phyloP scores from a whole-genome alignment of 1,140 invertebrate species.

The Neotoxoptera formosana region DNA sequence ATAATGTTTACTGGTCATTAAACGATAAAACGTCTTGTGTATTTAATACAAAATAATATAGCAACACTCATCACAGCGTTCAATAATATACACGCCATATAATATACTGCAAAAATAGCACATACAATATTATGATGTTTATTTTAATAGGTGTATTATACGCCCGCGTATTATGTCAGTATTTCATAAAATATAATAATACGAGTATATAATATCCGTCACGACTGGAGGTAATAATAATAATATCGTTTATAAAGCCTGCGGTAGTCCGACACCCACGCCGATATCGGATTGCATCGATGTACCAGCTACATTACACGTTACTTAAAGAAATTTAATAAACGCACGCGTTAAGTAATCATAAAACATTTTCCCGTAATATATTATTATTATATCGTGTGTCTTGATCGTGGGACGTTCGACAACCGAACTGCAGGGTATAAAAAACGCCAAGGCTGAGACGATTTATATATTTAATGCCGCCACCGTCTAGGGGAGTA shows the following conservation, averaged over 20 bases:
- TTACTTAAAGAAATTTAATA: neutral
- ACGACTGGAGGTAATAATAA: neutral
- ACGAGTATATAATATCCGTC: neutral
- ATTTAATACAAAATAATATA: neutral
- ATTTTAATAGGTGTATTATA: slow-evolving; percentile 20
- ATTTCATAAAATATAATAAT: neutral
- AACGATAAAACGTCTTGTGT: neutral
- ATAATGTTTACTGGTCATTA: neutral
- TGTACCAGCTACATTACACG: too few relatives aligned
- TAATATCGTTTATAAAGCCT: neutral
- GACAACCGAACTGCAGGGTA: neutral
- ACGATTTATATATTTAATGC: neutral
- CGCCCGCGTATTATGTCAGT: neutral
- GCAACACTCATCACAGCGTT: neutral
- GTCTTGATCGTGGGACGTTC: neutral
- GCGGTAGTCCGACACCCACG: neutral
- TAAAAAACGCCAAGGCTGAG: neutral
- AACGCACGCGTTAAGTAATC: neutral
- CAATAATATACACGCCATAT: neutral
- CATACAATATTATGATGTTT: neutral
- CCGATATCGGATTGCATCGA: neutral
- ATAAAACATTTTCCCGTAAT: neutral
- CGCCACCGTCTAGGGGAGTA: neutral
- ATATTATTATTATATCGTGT: neutral
- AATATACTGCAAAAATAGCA: neutral